Conservation (phyloP, 2,113 vertebrate species). For the Thunnus maccoyii region DNA sequence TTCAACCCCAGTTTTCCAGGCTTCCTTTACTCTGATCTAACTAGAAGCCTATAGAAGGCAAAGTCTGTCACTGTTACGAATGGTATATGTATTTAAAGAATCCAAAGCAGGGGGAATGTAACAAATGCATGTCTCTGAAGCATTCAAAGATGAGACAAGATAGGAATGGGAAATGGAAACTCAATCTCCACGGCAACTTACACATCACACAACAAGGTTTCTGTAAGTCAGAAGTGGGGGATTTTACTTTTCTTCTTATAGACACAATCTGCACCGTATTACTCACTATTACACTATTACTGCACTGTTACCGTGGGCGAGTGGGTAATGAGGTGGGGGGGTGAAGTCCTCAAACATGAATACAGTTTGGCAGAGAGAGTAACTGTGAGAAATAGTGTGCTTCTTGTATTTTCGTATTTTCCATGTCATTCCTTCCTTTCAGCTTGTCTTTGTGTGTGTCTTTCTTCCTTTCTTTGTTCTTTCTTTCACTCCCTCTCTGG, state of each 20-base stretch:
- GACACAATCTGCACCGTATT: too few species aligned
- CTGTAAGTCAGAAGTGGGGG: conserved; percentile 32
- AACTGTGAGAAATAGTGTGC: conserved; percentile 26
- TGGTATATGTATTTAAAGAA: conserved; percentile 47
- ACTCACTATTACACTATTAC: neutral
- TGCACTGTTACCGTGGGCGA: neutral
- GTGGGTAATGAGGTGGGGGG: neutral
- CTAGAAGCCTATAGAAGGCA: conserved; percentile 42
- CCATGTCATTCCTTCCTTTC: conserved; percentile 31
- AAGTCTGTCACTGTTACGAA: conserved; percentile 34
- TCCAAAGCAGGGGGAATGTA: conserved; percentile 28
- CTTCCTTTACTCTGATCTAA: neutral
- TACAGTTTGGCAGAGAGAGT: conserved; percentile 35
- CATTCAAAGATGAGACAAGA: conserved; percentile 27
- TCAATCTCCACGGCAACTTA: conserved; percentile 24
- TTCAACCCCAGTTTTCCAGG: conserved; percentile 16
- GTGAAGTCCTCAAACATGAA: conserved; percentile 21
- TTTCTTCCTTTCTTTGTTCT: neutral
- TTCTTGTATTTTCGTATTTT: conserved; percentile 33
- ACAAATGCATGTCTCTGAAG: conserved; percentile 19
- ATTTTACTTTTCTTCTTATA: neutral
- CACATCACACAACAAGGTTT: conserved; percentile 24
- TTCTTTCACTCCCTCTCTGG: conserved; percentile 33
- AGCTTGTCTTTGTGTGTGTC: conserved; percentile 17
- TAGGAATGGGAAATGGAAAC: conserved; percentile 31